Conservation (phyloP, 1,140 invertebrate genomes). For the Drosophila subpulchrella region DNA sequence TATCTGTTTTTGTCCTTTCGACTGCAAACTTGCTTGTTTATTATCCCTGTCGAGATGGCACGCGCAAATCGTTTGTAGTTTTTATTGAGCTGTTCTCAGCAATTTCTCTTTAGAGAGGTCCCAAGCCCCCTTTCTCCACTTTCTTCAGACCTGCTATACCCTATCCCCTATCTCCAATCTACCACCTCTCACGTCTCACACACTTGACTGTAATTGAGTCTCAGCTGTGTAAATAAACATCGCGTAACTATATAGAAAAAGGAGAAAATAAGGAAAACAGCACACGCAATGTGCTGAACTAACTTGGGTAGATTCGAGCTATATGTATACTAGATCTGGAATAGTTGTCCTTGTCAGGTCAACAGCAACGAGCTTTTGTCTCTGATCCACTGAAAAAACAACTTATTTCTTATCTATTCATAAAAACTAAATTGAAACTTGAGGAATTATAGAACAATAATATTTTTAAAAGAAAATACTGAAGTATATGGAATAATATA, state of each 20-base stretch:
- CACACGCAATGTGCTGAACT: slow-evolving; percentile 31
- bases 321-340: slow-evolving; percentile 37
- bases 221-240: slow-evolving; percentile 62
- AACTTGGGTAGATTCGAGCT: slow-evolving; percentile 13
- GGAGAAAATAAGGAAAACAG: neutral
- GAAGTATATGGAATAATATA: too few species aligned
- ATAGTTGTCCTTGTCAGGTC: slow-evolving; percentile 61
- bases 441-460: too few species aligned
- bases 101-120: slow-evolving; percentile 34
- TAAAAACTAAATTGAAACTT: neutral
- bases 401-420: neutral
- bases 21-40: slow-evolving; percentile 35
- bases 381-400: slow-evolving; percentile 5
- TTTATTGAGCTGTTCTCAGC: slow-evolving; percentile 58
- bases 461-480: too few species aligned
- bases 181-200: slow-evolving; percentile 9
- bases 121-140: neutral
- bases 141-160: neutral
- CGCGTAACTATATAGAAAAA: slow-evolving; percentile 23
- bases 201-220: slow-evolving; percentile 56
- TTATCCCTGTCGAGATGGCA: slow-evolving; percentile 56
- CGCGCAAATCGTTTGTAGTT: slow-evolving; percentile 63
- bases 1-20: slow-evolving; percentile 18
- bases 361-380: slow-evolving; percentile 45
- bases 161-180: too few species aligned